These are phyloP conservation scores for Beris morrisii DNA, from an alignment of 2,888 invertebrate genomes.

Conservation along the genomic window DNA sequence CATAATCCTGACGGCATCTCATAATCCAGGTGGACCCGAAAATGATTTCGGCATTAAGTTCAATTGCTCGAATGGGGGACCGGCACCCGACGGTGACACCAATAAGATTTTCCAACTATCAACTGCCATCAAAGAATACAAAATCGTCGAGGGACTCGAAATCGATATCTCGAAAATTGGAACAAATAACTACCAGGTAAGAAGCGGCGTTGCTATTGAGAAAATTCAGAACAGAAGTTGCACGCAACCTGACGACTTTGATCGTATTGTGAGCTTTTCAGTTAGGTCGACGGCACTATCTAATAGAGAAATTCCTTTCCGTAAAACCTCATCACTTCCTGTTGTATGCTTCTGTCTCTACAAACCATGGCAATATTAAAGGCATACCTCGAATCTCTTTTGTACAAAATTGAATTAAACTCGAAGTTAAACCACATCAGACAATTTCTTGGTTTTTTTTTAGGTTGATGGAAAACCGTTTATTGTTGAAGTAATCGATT, in stretches of 20 bases:
- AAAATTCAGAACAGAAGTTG: slow-evolving; percentile 23
- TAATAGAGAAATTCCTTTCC: neutral
- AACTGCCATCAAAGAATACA: slow-evolving; percentile 76
- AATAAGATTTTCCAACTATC: slow-evolving; percentile 84
- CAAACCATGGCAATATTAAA: neutral
- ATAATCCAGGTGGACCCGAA: slow-evolving; percentile 97
- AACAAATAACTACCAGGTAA: slow-evolving; percentile 61
- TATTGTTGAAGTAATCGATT: slow-evolving; percentile 86
- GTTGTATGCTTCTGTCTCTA: slow-evolving; percentile 5
- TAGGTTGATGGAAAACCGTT: slow-evolving; percentile 74
- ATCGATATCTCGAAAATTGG: slow-evolving; percentile 78
- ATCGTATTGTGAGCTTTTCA: neutral
- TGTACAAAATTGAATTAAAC: neutral
- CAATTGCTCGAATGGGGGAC: slow-evolving; percentile 96
- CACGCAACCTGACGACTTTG: neutral
- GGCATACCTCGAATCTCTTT: neutral
- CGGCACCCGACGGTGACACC: slow-evolving; percentile 90
- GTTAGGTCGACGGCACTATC: neutral
- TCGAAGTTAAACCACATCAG: slow-evolving; percentile 9
- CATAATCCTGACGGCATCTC: slow-evolving; percentile 96
- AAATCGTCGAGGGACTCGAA: slow-evolving; percentile 74
- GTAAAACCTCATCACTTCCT: neutral
- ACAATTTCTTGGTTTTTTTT: slow-evolving; percentile 41
- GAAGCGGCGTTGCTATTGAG: slow-evolving; percentile 54
- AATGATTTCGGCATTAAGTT: slow-evolving; percentile 99